A percentile compares a stretch with the other conserved stretches of the same genome.
Conservation (phyloP, 2,797 vertebrate species). For the Takifugu rubripes region DNA sequence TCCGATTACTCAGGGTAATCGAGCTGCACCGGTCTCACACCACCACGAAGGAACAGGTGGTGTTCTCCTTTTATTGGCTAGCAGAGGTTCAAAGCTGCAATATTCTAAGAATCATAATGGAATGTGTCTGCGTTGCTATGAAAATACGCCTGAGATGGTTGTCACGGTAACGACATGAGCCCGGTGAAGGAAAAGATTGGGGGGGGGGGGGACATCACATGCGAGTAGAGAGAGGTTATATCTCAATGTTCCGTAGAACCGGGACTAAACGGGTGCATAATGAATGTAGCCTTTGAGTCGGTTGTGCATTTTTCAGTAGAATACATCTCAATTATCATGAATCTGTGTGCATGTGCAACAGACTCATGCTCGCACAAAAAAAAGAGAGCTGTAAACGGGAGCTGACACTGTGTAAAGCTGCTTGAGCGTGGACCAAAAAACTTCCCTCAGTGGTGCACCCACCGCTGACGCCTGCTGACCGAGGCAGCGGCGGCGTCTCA, state of each 20-base stretch:
- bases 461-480: background rate
- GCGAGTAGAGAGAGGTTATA: constrained; percentile 5
- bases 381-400: constrained; percentile 5
- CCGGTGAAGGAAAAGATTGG: background rate
- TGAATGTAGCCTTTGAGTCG: constrained; percentile 5
- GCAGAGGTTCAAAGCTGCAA: background rate
- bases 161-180: constrained; percentile 2
- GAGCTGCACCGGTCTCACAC: background rate
- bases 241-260: background rate
- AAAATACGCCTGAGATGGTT: constrained; percentile 8
- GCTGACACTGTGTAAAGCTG: constrained; percentile 11
- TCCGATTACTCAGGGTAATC: constrained; percentile 5
- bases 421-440: constrained; percentile 10
- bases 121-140: background rate
- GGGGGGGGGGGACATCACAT: background rate
- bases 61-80: background rate
- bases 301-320: constrained; percentile 22
- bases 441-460: constrained; percentile 7
- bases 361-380: constrained; percentile 7
- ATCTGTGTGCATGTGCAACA: constrained; percentile 5
- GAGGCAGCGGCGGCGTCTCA: constrained; percentile 1
- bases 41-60: background rate
- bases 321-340: constrained; percentile 13
- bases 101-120: background rate
- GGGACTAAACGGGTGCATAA: constrained; percentile 8